Evolutionary conservation across 2,888 invertebrate species (phyloP).

Genomic region (Schrankia costaestrigalis): DNA sequence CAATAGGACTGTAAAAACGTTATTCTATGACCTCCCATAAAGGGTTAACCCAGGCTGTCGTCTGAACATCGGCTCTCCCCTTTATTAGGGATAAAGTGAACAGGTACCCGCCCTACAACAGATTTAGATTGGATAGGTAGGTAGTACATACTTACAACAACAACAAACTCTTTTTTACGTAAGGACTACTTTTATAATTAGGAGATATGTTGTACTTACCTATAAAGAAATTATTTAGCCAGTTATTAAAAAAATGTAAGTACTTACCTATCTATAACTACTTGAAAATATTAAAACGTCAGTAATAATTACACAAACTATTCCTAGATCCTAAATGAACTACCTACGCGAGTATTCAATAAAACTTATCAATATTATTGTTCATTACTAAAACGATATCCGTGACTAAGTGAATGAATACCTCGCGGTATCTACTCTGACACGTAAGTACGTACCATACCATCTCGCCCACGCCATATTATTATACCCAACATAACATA

Average conservation of each 20-base stretch:
- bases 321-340: too few species aligned
- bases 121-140: neutral
- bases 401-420: slow-evolving; percentile 59
- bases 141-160: neutral
- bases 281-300: too few species aligned
- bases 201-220: neutral
- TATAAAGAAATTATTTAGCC: neutral
- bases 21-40: slow-evolving; percentile 4
- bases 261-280: neutral
- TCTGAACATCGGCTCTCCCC: slow-evolving; percentile 11
- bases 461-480: slow-evolving; percentile 61
- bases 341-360: slow-evolving; percentile 31
- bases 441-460: slow-evolving; percentile 34
- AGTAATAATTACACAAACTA: slow-evolving; percentile 9
- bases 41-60: slow-evolving; percentile 8
- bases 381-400: slow-evolving; percentile 44
- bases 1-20: slow-evolving; percentile 6
- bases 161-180: too few species aligned
- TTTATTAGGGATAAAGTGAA: slow-evolving; percentile 2
- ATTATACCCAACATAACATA: slow-evolving; percentile 67
- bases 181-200: neutral
- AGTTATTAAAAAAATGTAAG: neutral
- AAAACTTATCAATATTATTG: slow-evolving; percentile 41
- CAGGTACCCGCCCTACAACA: too few species aligned
- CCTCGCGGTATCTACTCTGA: slow-evolving; percentile 37